Percentiles rank a stretch among this genome's conserved stretches.
Evolutionary conservation across 2,797 vertebrate species (phyloP).

Genomic region (Cheirogaleus major): DNA sequence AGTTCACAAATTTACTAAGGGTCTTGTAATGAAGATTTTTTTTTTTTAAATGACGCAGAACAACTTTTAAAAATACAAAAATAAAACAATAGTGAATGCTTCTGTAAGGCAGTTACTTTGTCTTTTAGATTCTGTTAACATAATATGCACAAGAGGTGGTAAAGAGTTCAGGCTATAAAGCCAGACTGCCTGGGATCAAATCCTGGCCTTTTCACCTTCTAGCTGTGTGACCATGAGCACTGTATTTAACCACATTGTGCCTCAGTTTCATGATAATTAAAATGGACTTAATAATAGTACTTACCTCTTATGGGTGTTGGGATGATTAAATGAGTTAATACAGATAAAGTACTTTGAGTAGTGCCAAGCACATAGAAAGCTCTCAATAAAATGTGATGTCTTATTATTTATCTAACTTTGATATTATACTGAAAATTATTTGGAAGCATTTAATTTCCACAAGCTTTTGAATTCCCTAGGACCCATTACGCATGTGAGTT

Average conservation of each 20-base stretch:
- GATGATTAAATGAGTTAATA: constrained; percentile 28
- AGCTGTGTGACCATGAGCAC: background rate
- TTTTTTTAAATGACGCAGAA: background rate
- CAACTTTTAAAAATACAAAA: constrained; percentile 47
- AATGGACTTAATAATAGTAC: constrained; percentile 4
- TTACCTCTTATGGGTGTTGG: constrained; percentile 4
- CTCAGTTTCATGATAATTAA: constrained; percentile 50
- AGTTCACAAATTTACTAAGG: background rate
- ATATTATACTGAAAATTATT: constrained; percentile 58
- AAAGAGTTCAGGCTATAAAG: background rate
- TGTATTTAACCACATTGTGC: background rate
- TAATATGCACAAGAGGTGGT: background rate
- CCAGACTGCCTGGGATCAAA: background rate
- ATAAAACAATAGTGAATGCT: constrained; percentile 19
- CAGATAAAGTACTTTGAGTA: background rate
- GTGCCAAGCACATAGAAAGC: background rate
- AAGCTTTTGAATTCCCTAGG: constrained; percentile 43
- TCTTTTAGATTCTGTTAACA: background rate
- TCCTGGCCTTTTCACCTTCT: background rate
- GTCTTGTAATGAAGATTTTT: background rate
- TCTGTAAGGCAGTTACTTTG: background rate
- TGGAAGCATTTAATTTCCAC: constrained; percentile 64
- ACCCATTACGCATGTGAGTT: constrained; percentile 16
- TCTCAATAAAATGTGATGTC: background rate
- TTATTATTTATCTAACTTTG: constrained; percentile 49